Evolutionary conservation across 1,140 invertebrate genomes (phyloP).

Genomic region (Temnothorax nylanderi): DNA sequence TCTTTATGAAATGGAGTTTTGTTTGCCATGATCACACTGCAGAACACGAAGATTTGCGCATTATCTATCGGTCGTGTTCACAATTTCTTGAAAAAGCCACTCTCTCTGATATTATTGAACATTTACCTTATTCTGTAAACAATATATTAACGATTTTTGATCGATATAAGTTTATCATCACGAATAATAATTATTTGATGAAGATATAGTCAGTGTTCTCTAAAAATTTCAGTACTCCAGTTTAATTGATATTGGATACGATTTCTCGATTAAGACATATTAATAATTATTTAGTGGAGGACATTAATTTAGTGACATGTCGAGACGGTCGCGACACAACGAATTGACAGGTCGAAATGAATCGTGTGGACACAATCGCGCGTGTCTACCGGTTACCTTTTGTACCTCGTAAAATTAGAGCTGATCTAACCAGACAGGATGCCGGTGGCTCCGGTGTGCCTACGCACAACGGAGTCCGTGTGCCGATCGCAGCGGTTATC

Average conservation of each 20-base stretch:
- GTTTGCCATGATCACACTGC: not conserved
- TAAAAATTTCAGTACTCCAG: constrained; percentile 21
- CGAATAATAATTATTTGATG: constrained; percentile 40
- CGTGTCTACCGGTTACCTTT: constrained; percentile 18
- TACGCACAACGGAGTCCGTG: constrained; percentile 54
- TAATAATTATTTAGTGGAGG: constrained; percentile 60
- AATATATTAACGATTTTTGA: not conserved
- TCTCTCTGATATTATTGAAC: not conserved
- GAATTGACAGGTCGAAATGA: constrained; percentile 59
- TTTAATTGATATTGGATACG: constrained; percentile 32
- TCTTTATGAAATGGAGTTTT: not conserved
- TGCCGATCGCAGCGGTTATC: constrained; percentile 64
- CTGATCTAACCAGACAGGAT: constrained; percentile 75
- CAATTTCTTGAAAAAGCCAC: not conserved
- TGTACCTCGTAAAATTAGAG: constrained; percentile 78
- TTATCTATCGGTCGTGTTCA: not conserved
- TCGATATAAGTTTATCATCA: not conserved
- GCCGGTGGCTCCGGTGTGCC: constrained; percentile 51
- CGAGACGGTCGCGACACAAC: constrained; percentile 40
- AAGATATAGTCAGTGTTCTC: not conserved
- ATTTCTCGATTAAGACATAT: constrained; percentile 66
- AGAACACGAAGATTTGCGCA: not conserved
- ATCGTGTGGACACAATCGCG: not conserved
- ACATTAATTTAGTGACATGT: constrained; percentile 56
- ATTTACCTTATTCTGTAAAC: not conserved